Conservation (phyloP, 2,113 vertebrate species). For the Microtus montanus region DNA sequence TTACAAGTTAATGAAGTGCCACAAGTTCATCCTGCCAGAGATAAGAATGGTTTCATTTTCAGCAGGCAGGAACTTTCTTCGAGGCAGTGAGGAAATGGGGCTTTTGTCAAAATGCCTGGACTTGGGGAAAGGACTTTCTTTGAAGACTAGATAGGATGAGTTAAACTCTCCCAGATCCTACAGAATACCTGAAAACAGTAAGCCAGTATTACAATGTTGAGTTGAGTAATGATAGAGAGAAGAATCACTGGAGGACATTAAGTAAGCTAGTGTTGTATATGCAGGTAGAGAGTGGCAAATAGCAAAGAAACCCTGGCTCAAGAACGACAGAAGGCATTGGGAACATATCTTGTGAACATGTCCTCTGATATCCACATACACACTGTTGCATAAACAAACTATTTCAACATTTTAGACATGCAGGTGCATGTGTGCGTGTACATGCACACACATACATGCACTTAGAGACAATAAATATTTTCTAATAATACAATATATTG, state of each 20-base stretch:
- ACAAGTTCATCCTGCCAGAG: neutral
- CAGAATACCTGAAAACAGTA: neutral
- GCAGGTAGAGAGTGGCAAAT: too few species aligned
- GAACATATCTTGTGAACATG: neutral
- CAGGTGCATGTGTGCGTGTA: neutral
- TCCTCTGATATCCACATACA: neutral
- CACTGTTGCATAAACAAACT: neutral
- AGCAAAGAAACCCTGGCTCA: neutral
- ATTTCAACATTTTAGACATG: neutral
- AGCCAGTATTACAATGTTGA: neutral
- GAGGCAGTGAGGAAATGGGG: neutral
- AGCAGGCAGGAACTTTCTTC: neutral
- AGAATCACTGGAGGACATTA: neutral
- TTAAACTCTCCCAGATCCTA: neutral
- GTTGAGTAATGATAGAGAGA: neutral
- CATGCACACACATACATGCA: neutral
- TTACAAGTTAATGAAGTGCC: too few species aligned
- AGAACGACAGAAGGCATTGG: neutral
- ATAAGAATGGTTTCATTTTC: neutral
- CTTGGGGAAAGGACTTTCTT: neutral
- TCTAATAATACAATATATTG: neutral
- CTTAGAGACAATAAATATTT: too few species aligned
- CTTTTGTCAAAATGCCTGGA: too few species aligned
- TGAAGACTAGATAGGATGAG: neutral
- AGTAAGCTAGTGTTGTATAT: neutral